Conservation (phyloP, 2,113 vertebrate genomes). For the Lasiurus cinereus region DNA sequence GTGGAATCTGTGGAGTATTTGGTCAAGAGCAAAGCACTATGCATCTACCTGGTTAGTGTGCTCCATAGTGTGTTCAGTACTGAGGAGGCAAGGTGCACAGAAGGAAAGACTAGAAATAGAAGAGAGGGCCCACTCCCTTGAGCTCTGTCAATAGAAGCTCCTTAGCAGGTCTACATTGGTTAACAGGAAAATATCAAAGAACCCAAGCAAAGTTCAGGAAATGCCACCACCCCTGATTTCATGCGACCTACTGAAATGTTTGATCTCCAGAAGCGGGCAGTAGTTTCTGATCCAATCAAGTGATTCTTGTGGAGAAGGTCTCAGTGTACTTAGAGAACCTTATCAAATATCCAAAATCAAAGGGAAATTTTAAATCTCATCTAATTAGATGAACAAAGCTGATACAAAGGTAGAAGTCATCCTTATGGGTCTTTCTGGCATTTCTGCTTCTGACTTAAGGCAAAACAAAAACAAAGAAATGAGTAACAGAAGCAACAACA, state of each 20-base stretch:
- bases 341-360: not conserved
- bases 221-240: not conserved
- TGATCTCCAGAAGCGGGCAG: slow-evolving; percentile 1
- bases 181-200: not conserved
- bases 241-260: not conserved
- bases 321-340: not conserved
- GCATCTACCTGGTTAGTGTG: not conserved
- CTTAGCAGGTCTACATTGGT: not conserved
- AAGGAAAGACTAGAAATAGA: not conserved
- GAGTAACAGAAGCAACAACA: not conserved
- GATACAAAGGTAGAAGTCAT: slow-evolving; percentile 32
- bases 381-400: not conserved
- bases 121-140: not conserved
- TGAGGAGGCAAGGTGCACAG: not conserved
- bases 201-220: slow-evolving; percentile 36
- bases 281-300: slow-evolving; percentile 24
- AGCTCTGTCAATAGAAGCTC: not conserved
- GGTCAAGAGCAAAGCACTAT: not conserved
- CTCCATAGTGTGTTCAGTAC: not conserved
- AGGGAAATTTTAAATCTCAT: slow-evolving; percentile 5
- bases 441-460: slow-evolving; percentile 16
- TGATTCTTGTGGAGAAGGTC: slow-evolving; percentile 40
- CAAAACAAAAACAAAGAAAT: slow-evolving; percentile 23
- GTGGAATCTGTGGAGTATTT: not conserved
- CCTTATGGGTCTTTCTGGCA: not conserved